Conservation (phyloP, 2,113 vertebrate species). For the Notechis scutatus region DNA sequence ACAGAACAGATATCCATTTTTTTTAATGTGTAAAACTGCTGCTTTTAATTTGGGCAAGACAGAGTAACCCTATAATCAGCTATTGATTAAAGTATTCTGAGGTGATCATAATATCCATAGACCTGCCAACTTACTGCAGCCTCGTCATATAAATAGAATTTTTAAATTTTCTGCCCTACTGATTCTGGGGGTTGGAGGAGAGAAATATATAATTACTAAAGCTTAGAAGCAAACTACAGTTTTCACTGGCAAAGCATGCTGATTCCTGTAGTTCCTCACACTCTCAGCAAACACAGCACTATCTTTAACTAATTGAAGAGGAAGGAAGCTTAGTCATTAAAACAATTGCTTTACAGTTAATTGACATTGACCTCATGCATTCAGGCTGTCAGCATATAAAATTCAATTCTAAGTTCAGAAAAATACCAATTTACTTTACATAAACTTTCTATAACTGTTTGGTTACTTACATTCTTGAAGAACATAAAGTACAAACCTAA, state of each 20-base stretch:
- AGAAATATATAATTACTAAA: neutral
- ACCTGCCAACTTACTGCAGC: neutral
- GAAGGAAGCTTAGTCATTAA: neutral
- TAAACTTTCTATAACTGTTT: neutral
- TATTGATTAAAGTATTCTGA: neutral
- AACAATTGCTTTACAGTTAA: neutral
- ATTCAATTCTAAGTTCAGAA: neutral
- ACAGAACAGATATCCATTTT: neutral
- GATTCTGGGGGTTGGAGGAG: neutral
- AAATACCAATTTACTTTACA: neutral
- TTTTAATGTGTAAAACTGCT: neutral
- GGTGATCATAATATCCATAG: neutral
- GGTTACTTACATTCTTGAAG: neutral
- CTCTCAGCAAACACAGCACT: neutral
- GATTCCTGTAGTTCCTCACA: neutral
- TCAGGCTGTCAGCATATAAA: neutral
- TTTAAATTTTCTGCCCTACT: neutral
- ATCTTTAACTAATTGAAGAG: neutral
- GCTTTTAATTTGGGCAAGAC: neutral
- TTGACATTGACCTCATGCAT: neutral
- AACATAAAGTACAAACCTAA: neutral
- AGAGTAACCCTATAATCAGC: neutral
- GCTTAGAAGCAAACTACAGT: neutral
- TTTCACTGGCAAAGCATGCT: neutral
- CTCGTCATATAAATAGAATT: neutral